Conservation (phyloP, 2,113 vertebrate species). For the Brachirus orientalis region DNA sequence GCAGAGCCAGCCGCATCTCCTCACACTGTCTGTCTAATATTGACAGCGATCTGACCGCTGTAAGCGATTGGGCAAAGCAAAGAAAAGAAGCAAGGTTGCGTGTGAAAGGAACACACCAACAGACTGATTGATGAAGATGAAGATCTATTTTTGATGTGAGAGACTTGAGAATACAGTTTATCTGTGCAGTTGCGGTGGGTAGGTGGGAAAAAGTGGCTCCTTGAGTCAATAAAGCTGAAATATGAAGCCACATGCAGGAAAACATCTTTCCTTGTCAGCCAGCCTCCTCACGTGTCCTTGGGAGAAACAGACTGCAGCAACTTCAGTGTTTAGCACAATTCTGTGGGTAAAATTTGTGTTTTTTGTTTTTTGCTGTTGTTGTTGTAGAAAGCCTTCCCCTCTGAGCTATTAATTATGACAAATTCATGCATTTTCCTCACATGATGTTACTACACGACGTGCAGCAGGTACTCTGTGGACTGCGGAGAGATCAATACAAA, state of each 20-base stretch:
- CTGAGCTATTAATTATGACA: constrained; percentile 27
- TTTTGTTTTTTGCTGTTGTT: background rate
- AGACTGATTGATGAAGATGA: constrained; percentile 32
- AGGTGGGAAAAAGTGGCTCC: constrained; percentile 5
- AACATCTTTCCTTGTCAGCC: constrained; percentile 1
- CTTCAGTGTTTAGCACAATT: background rate
- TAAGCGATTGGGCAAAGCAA: constrained; percentile 22
- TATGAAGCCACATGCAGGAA: background rate
- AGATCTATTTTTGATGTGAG: constrained; percentile 34
- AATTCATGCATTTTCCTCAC: background rate
- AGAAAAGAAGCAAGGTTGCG: background rate
- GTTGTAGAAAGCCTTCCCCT: background rate
- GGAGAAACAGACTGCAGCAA: constrained; percentile 1
- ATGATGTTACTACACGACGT: constrained; percentile 23
- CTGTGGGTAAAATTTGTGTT: background rate
- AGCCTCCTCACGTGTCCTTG: constrained; percentile 22
- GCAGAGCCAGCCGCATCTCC: background rate
- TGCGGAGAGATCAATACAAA: constrained; percentile 42
- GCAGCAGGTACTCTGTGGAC: constrained; percentile 12
- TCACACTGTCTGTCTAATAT: constrained; percentile 1
- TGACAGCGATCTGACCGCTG: constrained; percentile 2
- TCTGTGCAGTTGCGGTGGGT: background rate
- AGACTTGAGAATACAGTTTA: constrained; percentile 10
- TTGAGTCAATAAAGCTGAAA: constrained; percentile 10
- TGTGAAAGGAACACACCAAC: constrained; percentile 11